phyloP scores from a whole-genome alignment of 1,140 invertebrate species.

The Trichoplusia ni region DNA sequence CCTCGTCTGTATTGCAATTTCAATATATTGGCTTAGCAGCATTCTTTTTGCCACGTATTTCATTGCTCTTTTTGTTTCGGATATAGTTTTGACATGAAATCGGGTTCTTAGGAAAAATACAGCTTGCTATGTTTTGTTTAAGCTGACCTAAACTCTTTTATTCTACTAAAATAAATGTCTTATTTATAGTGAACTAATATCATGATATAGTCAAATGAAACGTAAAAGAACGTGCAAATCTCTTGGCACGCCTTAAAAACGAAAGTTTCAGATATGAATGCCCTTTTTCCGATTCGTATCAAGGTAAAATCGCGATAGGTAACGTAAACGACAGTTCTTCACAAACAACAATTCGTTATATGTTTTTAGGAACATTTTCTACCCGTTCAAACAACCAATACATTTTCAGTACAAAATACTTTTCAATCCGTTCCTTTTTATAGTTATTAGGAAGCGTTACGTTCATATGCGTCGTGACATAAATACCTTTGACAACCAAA shows the following conservation, averaged over 20 bases:
- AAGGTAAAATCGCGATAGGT: slow-evolving; percentile 3
- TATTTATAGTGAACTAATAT: not conserved
- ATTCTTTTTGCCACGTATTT: slow-evolving; percentile 28
- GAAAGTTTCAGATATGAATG: slow-evolving; percentile 8
- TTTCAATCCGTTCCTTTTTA: slow-evolving; percentile 7
- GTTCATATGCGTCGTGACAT: slow-evolving; percentile 8
- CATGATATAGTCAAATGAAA: slow-evolving; percentile 7
- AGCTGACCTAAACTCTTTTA: too few relatives aligned
- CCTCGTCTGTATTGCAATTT: slow-evolving; percentile 55
- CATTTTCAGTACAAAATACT: slow-evolving; percentile 1
- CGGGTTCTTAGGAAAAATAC: slow-evolving; percentile 16
- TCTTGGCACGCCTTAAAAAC: slow-evolving; percentile 8
- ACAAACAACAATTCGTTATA: slow-evolving; percentile 3
- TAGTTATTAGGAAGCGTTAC: slow-evolving; percentile 9
- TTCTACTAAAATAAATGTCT: not conserved
- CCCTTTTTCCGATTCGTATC: slow-evolving; percentile 8
- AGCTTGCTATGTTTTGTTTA: slow-evolving; percentile 10
- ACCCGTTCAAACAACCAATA: slow-evolving; percentile 4
- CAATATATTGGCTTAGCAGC: slow-evolving; percentile 50
- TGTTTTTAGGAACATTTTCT: not conserved
- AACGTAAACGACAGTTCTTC: slow-evolving; percentile 18
- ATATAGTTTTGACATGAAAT: slow-evolving; percentile 29
- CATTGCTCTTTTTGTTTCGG: slow-evolving; percentile 27
- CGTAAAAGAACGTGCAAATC: not conserved
- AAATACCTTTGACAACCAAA: slow-evolving; percentile 31